A percentile compares a stretch with the other conserved stretches of the same genome.
These are phyloP conservation scores for Globicephala melas DNA, from an alignment of 2,113 vertebrate genomes.

Conservation along the genomic window DNA sequence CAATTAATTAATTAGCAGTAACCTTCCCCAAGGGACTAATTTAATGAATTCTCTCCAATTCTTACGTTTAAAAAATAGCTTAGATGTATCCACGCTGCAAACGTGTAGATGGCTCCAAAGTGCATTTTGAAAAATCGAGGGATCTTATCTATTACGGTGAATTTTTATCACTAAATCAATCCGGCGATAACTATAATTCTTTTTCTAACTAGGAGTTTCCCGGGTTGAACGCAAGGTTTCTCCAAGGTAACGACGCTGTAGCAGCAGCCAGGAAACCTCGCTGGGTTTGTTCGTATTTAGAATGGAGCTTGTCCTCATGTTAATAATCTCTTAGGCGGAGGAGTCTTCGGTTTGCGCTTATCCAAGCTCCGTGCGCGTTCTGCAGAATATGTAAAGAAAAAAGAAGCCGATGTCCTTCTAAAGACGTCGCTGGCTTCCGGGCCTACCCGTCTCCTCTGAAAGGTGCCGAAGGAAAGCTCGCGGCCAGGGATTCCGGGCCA, in stretches of 20 bases:
- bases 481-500: rapidly evolving
- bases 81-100: constrained; percentile 34
- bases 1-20: constrained; percentile 87
- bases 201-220: constrained; percentile 31
- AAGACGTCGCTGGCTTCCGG: neutral
- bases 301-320: neutral
- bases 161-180: constrained; percentile 66
- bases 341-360: neutral
- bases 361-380: neutral
- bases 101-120: neutral
- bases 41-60: constrained; percentile 76
- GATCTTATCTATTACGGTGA: neutral
- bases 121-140: constrained; percentile 50
- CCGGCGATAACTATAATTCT: constrained; percentile 30
- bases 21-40: constrained; percentile 79
- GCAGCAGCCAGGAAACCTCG: neutral
- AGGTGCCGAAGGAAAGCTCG: neutral
- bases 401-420: neutral
- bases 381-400: neutral
- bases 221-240: constrained; percentile 40
- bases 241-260: neutral
- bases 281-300: neutral
- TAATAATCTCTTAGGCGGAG: neutral
- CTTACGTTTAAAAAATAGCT: constrained; percentile 22
- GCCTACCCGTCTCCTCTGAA: neutral